These are phyloP conservation scores for Lasioglossum malachurum DNA, from an alignment of 2,888 invertebrate genomes.

Conservation along the genomic window DNA sequence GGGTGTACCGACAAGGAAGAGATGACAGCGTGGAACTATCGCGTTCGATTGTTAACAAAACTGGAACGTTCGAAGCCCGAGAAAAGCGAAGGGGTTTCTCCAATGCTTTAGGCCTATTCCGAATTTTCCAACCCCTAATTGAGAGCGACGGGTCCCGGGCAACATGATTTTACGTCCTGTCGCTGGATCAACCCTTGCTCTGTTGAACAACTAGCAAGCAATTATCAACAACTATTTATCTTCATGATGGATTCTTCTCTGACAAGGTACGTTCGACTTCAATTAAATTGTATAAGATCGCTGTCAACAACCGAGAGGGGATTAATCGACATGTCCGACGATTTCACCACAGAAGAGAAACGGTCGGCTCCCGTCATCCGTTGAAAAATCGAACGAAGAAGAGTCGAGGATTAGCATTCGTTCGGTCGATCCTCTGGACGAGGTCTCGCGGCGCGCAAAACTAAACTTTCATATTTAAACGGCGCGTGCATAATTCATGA, in stretches of 20 bases:
- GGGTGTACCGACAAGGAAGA: constrained; percentile 54
- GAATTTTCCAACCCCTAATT: constrained; percentile 17
- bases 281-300: background rate
- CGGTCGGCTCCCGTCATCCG: background rate
- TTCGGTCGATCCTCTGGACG: background rate
- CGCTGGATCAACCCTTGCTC: background rate
- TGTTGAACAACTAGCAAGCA: background rate
- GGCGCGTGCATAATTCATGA: constrained; percentile 48
- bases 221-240: background rate
- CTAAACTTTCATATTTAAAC: constrained; percentile 41
- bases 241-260: background rate
- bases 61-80: constrained; percentile 21
- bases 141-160: constrained; percentile 7
- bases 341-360: background rate
- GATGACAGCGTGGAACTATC: constrained; percentile 70
- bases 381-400: background rate
- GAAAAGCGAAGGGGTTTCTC: background rate
- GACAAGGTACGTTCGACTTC: background rate
- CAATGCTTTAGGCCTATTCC: background rate
- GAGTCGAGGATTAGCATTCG: constrained; percentile 2
- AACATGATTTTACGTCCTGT: background rate
- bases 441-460: constrained; percentile 1
- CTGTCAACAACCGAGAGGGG: background rate
- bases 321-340: background rate
- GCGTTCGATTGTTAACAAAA: constrained; percentile 60